phyloP scores from a whole-genome alignment of 2,113 vertebrate genomes.

The Chrysochloris asiatica region DNA sequence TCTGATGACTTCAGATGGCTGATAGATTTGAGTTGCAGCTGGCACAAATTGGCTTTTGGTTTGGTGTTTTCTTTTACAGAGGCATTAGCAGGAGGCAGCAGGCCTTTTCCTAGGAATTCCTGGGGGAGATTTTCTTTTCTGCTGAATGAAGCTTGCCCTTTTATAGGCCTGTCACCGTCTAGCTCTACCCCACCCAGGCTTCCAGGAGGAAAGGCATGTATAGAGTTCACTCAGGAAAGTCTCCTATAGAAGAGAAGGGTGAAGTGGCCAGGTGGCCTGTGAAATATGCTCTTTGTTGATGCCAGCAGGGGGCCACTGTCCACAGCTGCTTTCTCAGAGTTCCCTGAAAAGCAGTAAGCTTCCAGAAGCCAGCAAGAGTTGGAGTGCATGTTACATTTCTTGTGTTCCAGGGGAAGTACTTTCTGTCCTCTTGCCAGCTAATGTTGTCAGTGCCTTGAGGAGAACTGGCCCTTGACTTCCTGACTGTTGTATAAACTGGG shows the following conservation, averaged over 20 bases:
- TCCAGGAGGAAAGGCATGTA: no score
- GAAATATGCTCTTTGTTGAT: background rate
- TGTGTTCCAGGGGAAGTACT: background rate
- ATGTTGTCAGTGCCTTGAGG: background rate
- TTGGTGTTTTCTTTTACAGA: background rate
- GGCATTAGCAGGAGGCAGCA: background rate
- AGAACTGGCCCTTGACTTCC: background rate
- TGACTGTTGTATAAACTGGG: background rate
- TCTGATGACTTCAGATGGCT: background rate
- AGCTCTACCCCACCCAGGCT: no score
- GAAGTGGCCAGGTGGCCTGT: background rate
- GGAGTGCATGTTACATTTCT: rapidly evolving
- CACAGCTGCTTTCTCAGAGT: background rate
- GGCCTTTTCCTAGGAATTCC: no score
- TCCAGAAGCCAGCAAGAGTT: background rate
- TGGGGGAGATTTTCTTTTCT: background rate
- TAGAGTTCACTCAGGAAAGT: no score
- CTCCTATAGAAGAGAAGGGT: background rate
- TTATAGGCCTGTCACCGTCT: background rate
- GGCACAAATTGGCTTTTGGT: background rate
- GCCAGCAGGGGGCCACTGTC: background rate
- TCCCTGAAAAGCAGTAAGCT: background rate
- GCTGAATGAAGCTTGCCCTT: background rate
- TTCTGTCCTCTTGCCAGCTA: rapidly evolving
- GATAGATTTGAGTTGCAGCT: background rate